These are phyloP conservation scores for Centropyge bicolor DNA, from an alignment of 2,797 vertebrate genomes.

Conservation along the genomic window DNA sequence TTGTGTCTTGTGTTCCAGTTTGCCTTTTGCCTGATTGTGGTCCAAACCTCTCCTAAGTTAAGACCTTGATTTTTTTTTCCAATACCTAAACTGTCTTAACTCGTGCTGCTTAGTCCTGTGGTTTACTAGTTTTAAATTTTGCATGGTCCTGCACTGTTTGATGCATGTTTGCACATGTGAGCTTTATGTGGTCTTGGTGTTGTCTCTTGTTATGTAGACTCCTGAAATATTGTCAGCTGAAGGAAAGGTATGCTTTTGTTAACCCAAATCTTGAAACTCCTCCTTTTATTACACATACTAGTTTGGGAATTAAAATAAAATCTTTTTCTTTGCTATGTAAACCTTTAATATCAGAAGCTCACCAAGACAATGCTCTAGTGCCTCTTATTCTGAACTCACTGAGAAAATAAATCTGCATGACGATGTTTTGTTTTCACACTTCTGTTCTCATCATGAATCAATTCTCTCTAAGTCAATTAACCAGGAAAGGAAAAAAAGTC, in stretches of 20 bases:
- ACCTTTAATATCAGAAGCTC: neutral
- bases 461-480: constrained; percentile 67
- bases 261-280: neutral
- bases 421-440: constrained; percentile 70
- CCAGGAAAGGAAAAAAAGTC: constrained; percentile 51
- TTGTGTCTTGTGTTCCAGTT: too few relatives aligned
- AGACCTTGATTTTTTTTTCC: too few relatives aligned
- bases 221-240: too few relatives aligned
- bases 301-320: neutral
- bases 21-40: too few relatives aligned
- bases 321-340: constrained; percentile 4
- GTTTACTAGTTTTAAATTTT: too few relatives aligned
- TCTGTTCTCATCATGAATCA: constrained; percentile 70
- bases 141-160: too few relatives aligned
- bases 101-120: too few relatives aligned
- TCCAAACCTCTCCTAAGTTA: too few relatives aligned
- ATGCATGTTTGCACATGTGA: too few relatives aligned
- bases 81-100: too few relatives aligned
- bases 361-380: neutral
- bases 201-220: too few relatives aligned
- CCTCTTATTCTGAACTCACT: neutral
- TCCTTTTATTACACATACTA: neutral
- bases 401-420: constrained; percentile 24
- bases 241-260: neutral
- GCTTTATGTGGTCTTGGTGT: too few relatives aligned